Base-by-base conservation (phyloP, 2,797 vertebrate species). In the Tragopan temminckii region DNA sequence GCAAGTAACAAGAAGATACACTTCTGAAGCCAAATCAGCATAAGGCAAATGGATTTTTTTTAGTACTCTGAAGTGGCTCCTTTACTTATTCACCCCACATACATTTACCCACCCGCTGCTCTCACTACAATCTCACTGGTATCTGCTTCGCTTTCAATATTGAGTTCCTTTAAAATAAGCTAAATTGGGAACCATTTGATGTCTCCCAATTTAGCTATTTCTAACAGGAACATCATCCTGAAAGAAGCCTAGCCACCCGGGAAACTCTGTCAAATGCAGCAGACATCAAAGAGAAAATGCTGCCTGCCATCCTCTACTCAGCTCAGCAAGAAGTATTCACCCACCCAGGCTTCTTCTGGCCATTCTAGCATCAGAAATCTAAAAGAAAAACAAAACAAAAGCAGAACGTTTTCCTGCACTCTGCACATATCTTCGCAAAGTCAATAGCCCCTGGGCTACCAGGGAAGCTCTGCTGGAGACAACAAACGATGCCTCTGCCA, bases 151-250 rank as follows among this genome's bases (percentile, higher is more conserved):
- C 25, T 93, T 94, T 83, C 85, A 96, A 43, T 95, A 95, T 5
- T 81, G 88, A 93, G 57, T 43, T 94, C 80, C 75, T 94, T 67
- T 94, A 88, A 95, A 90, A 93, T 33, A 85, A 86, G 85, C 80
- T 89, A 97, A 96, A 88, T 92, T 79, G 40, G 69, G 50, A 95
- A 46, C 58, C 82, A 92, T 90, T 92, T 82, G 75, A 95, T 95
- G 87, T 57, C 74, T 95, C 80, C 79, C 5, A 6, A 95, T 90
- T 20, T 46, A 78, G 79, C 84, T 95, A 1, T 79, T 92, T 91
- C 85, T 94, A 94, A 63, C 81, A 89, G 81, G 92, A 95, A 80
- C 82, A 89, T 36, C 77, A 68, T 48, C 55, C 78, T 85, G 55
- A 83, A 79, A 42, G 75, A 58, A 89, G 79, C 74, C 46, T 42